A percentile compares a stretch with the other conserved stretches of the same genome.
phyloP scores from a whole-genome alignment of 1,140 invertebrate genomes.

The Thaumatotibia leucotreta region DNA sequence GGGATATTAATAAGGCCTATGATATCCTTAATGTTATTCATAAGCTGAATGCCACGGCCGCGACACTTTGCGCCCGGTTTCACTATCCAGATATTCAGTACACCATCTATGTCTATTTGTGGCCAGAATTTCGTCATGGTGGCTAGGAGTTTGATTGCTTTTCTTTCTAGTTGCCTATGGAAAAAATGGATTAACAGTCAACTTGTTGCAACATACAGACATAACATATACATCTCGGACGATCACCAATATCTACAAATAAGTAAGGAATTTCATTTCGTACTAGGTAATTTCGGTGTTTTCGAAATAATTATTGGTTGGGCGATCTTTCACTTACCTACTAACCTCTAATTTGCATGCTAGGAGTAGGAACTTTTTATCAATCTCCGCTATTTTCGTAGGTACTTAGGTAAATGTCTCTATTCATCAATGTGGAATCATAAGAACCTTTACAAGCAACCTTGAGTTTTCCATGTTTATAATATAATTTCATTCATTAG shows the following conservation, averaged over 20 bases:
- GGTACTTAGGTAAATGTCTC: too few relatives aligned
- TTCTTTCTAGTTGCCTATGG: slow-evolving; percentile 64
- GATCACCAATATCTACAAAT: too few relatives aligned
- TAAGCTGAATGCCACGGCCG: slow-evolving; percentile 91
- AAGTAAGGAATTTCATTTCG: too few relatives aligned
- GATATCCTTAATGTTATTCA: slow-evolving; percentile 92
- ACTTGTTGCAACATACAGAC: not conserved
- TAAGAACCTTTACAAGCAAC: not conserved
- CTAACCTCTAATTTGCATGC: too few relatives aligned
- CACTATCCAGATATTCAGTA: slow-evolving; percentile 94
- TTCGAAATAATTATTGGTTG: too few relatives aligned
- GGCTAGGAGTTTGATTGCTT: slow-evolving; percentile 59
- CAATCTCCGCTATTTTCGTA: too few relatives aligned
- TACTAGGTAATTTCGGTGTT: too few relatives aligned
- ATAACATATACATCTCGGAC: too few relatives aligned
- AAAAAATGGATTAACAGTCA: slow-evolving; percentile 18
- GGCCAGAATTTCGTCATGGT: slow-evolving; percentile 82
- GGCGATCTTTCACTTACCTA: too few relatives aligned
- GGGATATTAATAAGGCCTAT: slow-evolving; percentile 81
- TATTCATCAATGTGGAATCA: too few relatives aligned
- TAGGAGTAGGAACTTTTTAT: too few relatives aligned
- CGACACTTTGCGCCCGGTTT: slow-evolving; percentile 96
- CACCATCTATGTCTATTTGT: slow-evolving; percentile 89
- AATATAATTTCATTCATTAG: not conserved
- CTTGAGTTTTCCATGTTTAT: not conserved